Conservation (phyloP, 2,888 invertebrate species). For the Pyrrhia umbra region DNA sequence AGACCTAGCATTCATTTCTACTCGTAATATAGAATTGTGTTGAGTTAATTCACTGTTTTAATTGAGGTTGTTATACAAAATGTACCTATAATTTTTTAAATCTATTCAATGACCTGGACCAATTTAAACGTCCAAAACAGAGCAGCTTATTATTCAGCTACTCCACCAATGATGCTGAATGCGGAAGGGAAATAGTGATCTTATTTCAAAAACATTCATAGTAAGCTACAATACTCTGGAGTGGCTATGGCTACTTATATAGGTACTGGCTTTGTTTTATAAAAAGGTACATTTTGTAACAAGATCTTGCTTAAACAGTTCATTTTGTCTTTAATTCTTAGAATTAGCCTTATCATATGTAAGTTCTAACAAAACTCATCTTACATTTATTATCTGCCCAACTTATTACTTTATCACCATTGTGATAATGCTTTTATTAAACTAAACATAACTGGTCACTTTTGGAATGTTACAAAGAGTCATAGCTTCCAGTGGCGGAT, state of each 20-base stretch:
- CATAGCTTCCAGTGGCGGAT: too few relatives aligned
- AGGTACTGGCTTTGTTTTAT: too few relatives aligned
- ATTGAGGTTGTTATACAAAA: not conserved
- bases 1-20: slow-evolving; percentile 32
- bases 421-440: too few relatives aligned
- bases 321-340: not conserved
- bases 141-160: not conserved
- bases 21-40: slow-evolving; percentile 22
- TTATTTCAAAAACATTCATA: not conserved
- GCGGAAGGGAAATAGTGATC: not conserved
- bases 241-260: not conserved
- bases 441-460: not conserved
- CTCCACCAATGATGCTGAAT: not conserved
- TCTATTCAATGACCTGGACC: too few relatives aligned
- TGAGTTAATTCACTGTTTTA: slow-evolving; percentile 10
- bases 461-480: too few relatives aligned
- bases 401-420: too few relatives aligned
- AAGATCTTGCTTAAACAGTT: not conserved
- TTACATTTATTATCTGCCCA: not conserved
- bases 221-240: not conserved
- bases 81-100: too few relatives aligned
- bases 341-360: not conserved
- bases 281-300: not conserved
- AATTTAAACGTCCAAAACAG: too few relatives aligned
- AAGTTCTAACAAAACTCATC: not conserved